These are phyloP conservation scores for Acanthosepion pharaonis DNA, from an alignment of 2,888 invertebrate genomes.

Conservation along the genomic window DNA sequence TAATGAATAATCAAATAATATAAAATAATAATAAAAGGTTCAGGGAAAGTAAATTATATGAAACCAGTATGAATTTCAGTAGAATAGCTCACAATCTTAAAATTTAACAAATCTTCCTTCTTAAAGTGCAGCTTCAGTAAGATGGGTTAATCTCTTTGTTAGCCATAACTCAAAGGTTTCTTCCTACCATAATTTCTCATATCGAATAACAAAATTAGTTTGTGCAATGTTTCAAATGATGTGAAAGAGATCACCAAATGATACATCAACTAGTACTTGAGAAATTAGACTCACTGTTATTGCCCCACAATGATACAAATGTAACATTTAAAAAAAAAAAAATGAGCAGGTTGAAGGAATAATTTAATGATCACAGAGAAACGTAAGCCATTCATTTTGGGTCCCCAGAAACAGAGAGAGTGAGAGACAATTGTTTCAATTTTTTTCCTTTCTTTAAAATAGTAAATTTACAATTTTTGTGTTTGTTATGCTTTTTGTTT, in stretches of 20 bases:
- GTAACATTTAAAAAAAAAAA: not conserved
- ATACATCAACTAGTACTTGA: not conserved
- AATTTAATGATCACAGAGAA: not conserved
- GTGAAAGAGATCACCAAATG: not conserved
- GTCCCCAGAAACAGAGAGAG: not conserved
- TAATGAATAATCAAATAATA: not conserved
- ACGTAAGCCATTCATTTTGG: not conserved
- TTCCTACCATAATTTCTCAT: not conserved
- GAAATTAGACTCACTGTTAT: not conserved
- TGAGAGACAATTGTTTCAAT: not conserved
- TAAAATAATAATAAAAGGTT: not conserved
- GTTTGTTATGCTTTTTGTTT: not conserved
- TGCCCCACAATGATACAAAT: not conserved
- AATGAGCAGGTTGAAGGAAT: not conserved
- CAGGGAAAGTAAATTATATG: not conserved
- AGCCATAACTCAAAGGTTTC: not conserved
- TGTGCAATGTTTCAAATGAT: not conserved
- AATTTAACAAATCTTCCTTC: not conserved
- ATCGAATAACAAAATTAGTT: not conserved
- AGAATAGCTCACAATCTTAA: not conserved
- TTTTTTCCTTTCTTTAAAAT: constrained; percentile 7
- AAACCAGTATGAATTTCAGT: not conserved
- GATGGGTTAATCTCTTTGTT: not conserved
- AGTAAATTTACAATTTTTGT: constrained; percentile 11
- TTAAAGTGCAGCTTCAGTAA: no score